Base-by-base conservation (phyloP, 2,113 vertebrate genomes). In the Gallinago jamesoni region DNA sequence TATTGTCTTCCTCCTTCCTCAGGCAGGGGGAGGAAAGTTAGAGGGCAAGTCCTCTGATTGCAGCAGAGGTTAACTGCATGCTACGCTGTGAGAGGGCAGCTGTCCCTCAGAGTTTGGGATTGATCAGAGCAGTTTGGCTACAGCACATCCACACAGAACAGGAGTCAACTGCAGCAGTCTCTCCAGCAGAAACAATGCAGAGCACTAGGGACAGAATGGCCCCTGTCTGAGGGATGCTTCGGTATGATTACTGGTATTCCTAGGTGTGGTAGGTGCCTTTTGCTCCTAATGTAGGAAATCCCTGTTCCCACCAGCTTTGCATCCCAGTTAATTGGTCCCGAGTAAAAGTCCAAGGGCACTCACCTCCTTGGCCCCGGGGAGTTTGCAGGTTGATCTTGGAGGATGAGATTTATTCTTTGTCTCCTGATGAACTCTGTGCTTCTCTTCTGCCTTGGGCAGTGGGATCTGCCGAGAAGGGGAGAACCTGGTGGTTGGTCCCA, bases 381-480 rank as follows among this genome's bases (percentile, higher is more conserved):
- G 67, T 75, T 64, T 63, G 47, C 35, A 56, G 66, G 27, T 43
- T 85, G 16, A 63, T 82, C 45, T 59, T 43, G 59, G n/a, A 87
- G 50, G 6, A 37, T 89, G 55, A 72, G 37, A 47, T 50, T 72
- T 84, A 55, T 76, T 43, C 37, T 56, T 50, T 48, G 89, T 43
- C 31, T 35, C 14, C 41, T 70, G 69, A 94, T 96, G 83, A 94
- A 95, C 33, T 50, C 48, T 87, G 50, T 97, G 75, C 66, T 74
- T 84, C 73, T 94, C 63, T 96, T 92, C 68, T 93, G 43, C 69
- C 68, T 77, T 73, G 84, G 92, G 56, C 97, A 99, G 99, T 73
- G 99, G 99, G 70, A 99, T 99, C 97, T 99, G 99, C 95, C 98
- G 99, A 82, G 99, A 99, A 95, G 99, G 99, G 17, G 99, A 99